Evolutionary conservation across 1,140 invertebrate genomes (phyloP).

Genomic region (Pseudomyrmex pallidus): DNA sequence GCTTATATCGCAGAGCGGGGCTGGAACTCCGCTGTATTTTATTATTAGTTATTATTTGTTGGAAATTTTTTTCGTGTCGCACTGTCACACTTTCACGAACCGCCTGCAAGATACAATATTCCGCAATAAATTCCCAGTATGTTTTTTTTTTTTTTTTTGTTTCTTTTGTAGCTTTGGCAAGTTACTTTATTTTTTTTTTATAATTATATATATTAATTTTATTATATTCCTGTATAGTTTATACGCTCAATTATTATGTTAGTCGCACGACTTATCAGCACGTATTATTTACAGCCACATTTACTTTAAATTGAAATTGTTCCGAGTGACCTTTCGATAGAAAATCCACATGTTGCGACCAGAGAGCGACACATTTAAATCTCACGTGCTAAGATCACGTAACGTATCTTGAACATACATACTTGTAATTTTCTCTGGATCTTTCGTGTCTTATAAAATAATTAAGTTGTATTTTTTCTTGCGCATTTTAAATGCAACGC

Average conservation of each 20-base stretch:
- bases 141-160: constrained; percentile 10
- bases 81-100: neutral
- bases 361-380: constrained; percentile 24
- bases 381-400: neutral
- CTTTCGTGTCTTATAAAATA: neutral
- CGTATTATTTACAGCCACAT: neutral
- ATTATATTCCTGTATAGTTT: constrained; percentile 4
- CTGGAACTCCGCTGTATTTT: neutral
- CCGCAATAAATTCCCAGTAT: constrained; percentile 1
- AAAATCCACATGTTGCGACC: constrained; percentile 18
- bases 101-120: neutral
- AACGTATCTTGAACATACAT: neutral
- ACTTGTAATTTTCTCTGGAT: neutral
- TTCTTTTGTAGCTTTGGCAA: neutral
- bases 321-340: neutral
- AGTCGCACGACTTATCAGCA: neutral
- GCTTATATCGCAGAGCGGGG: neutral
- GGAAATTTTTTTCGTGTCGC: neutral
- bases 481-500: too few species aligned
- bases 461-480: too few species aligned
- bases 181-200: constrained; percentile 11
- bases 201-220: neutral
- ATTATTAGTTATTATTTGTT: constrained; percentile 13
- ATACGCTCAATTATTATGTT: constrained; percentile 39
- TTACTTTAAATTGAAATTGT: constrained; percentile 22